Evolutionary conservation across 2,113 vertebrate species (phyloP).

Genomic region (Myotis davidii): DNA sequence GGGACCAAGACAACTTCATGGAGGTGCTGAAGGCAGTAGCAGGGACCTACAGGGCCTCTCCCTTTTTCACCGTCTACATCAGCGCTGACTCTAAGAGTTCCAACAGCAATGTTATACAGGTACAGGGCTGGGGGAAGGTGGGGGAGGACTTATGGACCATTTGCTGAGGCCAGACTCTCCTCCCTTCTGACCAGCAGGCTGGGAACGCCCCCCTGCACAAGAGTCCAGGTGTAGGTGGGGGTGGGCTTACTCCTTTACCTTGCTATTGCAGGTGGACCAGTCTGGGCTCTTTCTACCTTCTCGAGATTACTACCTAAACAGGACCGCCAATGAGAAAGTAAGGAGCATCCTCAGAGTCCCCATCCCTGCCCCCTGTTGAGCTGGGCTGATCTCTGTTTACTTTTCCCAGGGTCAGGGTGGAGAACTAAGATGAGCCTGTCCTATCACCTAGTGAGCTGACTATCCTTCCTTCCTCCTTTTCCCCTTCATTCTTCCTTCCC

Average conservation of each 20-base stretch:
- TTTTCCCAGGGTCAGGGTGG: background rate
- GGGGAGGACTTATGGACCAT: background rate
- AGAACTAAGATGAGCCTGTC: background rate
- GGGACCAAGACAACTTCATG: slow-evolving; percentile 96
- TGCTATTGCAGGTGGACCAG: slow-evolving; percentile 92
- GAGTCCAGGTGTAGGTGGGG: background rate
- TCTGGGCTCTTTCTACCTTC: slow-evolving; percentile 97
- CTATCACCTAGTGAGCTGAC: background rate
- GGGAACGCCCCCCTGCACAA: background rate
- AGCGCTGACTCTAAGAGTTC: slow-evolving; percentile 96
- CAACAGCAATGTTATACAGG: slow-evolving; percentile 98
- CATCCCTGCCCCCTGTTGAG: background rate
- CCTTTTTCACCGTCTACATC: slow-evolving; percentile 95
- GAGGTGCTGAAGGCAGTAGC: slow-evolving; percentile 95
- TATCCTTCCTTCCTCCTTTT: background rate
- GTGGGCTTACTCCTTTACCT: background rate
- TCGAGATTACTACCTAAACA: slow-evolving; percentile 98
- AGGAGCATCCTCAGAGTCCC: slow-evolving; percentile 63
- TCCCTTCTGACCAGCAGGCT: background rate
- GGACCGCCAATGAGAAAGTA: slow-evolving; percentile 96
- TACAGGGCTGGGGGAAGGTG: slow-evolving; percentile 57
- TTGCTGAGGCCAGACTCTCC: background rate
- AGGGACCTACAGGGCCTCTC: slow-evolving; percentile 93
- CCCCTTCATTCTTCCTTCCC: background rate
- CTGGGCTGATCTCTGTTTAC: background rate